Conservation (phyloP, 2,797 vertebrate genomes). For the Gymnopithys bicolor region DNA sequence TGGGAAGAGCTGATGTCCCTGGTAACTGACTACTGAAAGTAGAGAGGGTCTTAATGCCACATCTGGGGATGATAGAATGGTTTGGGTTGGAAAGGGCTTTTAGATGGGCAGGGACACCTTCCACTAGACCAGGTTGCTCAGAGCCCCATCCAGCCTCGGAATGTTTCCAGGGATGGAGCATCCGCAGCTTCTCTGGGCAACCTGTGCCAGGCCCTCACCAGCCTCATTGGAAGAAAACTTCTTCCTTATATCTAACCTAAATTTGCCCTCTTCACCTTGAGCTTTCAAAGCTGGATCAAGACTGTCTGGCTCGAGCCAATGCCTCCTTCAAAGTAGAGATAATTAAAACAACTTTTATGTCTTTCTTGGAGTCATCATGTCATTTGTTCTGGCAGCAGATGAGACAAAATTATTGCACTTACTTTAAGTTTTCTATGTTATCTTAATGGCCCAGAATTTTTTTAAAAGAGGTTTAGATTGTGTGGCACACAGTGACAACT, state of each 20-base stretch:
- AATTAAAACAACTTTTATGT: constrained; percentile 9
- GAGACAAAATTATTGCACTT: background rate
- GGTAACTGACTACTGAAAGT: background rate
- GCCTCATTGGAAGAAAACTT: background rate
- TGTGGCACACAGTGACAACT: background rate
- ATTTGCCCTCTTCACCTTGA: background rate
- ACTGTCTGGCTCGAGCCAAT: background rate
- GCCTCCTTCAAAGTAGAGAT: background rate
- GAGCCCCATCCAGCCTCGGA: rapidly evolving
- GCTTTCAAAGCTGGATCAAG: background rate
- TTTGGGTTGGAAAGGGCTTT: background rate
- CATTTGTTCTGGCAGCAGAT: constrained; percentile 20
- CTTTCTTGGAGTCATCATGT: background rate
- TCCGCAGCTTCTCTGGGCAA: background rate
- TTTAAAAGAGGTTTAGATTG: background rate
- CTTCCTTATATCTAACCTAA: background rate
- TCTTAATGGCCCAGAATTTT: constrained; percentile 9
- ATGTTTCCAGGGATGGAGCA: background rate
- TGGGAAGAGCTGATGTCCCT: background rate
- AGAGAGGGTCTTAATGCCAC: background rate
- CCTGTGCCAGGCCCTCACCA: background rate
- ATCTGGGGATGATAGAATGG: background rate
- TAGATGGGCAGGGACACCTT: background rate
- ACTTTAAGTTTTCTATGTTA: background rate
- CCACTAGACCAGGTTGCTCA: background rate